A percentile compares a stretch with the other conserved stretches of the same genome.
Conservation (phyloP, 2,888 invertebrate genomes). For the Euclidia mi region DNA sequence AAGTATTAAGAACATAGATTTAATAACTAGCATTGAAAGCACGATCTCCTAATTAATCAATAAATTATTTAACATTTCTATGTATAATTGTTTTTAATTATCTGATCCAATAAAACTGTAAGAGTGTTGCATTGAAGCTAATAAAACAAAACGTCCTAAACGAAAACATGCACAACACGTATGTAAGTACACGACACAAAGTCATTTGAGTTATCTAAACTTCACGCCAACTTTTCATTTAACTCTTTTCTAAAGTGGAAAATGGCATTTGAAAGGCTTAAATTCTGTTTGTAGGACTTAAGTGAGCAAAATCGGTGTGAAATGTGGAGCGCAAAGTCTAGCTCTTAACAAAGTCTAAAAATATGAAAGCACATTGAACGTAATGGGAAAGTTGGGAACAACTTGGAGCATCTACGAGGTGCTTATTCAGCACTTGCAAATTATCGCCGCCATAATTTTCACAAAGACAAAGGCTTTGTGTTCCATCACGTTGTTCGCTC, state of each 20-base stretch:
- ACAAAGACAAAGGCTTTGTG: conserved; percentile 58
- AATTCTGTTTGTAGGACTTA: conserved; percentile 23
- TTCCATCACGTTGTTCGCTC: conserved; percentile 41
- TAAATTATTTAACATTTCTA: no score
- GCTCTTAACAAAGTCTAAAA: conserved; percentile 18
- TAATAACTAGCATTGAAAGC: no score
- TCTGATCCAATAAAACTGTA: no score
- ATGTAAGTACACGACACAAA: not conserved
- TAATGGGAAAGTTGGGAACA: conserved; percentile 19
- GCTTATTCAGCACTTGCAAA: conserved; percentile 49
- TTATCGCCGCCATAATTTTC: conserved; percentile 52
- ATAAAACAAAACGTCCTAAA: no score
- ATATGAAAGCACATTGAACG: conserved; percentile 19
- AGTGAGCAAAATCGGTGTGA: conserved; percentile 24
- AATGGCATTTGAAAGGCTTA: conserved; percentile 16
- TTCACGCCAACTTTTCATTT: not conserved
- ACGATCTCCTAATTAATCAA: no score
- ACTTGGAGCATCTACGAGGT: conserved; percentile 20
- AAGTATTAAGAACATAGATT: no score
- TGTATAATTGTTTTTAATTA: no score
- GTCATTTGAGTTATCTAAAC: not conserved
- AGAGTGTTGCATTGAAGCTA: no score
- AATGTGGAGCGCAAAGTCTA: conserved; percentile 29
- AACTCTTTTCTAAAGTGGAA: conserved; percentile 13
- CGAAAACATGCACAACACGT: no score